These are phyloP conservation scores for Callyntrura sp. DNA, from an alignment of 2,888 invertebrate species.

Conservation along the genomic window DNA sequence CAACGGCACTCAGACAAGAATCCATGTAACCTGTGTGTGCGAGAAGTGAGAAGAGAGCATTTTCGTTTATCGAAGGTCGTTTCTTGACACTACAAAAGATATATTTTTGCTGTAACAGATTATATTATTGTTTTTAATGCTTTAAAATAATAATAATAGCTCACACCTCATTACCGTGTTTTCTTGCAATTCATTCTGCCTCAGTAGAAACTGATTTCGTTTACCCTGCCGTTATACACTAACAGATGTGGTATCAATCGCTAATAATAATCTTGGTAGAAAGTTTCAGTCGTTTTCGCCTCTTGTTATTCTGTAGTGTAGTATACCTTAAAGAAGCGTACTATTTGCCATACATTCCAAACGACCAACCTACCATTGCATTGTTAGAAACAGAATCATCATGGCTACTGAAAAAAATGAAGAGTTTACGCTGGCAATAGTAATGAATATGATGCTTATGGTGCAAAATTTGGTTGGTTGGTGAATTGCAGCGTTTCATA, in stretches of 20 bases:
- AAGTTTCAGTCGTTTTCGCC: conserved; percentile 7
- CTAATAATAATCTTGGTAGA: conserved; percentile 28
- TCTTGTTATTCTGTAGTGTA: neutral
- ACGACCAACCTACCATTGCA: neutral
- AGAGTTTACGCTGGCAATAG: neutral
- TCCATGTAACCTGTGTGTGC: neutral
- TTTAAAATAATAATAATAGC: neutral
- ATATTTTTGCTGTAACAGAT: conserved; percentile 8
- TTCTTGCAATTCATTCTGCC: neutral
- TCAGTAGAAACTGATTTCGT: conserved; percentile 6
- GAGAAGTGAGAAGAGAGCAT: conserved; percentile 13
- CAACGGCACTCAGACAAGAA: neutral
- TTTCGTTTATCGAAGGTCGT: conserved; percentile 40
- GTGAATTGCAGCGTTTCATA: neutral
- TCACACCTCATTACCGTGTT: neutral
- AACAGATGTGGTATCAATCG: neutral
- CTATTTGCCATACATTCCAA: no score
- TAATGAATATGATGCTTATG: neutral
- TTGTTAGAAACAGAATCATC: neutral
- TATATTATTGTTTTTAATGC: conserved; percentile 28
- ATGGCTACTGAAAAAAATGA: neutral
- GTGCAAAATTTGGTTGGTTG: neutral
- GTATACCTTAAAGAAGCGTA: no score
- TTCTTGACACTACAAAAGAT: conserved; percentile 51
- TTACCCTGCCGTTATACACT: neutral